Evolutionary conservation across 2,113 vertebrate genomes (phyloP).

Genomic region (Orientallactaga bullata): DNA sequence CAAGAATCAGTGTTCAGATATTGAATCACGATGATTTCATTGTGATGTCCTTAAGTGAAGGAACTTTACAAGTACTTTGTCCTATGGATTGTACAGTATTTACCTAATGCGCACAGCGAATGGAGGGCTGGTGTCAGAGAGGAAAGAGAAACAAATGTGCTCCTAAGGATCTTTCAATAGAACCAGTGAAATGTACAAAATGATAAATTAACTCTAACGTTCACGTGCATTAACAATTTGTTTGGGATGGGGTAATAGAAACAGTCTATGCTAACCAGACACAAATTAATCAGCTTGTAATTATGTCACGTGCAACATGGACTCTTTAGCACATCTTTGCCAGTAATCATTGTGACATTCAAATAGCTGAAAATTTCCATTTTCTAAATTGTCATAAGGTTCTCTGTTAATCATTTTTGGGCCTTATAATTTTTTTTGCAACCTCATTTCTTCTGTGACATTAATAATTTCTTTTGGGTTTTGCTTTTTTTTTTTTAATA

Average conservation of each 20-base stretch:
- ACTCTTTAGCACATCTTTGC: slow-evolving; percentile 61
- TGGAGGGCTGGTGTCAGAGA: slow-evolving; percentile 31
- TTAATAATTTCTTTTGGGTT: slow-evolving; percentile 76
- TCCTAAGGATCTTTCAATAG: slow-evolving; percentile 54
- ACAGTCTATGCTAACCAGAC: slow-evolving; percentile 53
- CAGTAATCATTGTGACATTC: slow-evolving; percentile 55
- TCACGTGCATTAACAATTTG: slow-evolving; percentile 72
- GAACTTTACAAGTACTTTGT: slow-evolving; percentile 51
- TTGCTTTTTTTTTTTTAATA: slow-evolving; percentile 57
- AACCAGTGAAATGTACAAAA: slow-evolving; percentile 70
- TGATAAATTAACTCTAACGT: slow-evolving; percentile 78
- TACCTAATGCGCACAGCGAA: not conserved
- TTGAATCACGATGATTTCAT: slow-evolving; percentile 59
- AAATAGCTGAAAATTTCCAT: slow-evolving; percentile 79
- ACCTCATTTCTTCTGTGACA: slow-evolving; percentile 75
- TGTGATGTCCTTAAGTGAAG: slow-evolving; percentile 23
- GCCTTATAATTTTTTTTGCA: slow-evolving; percentile 72
- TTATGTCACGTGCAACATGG: slow-evolving; percentile 52
- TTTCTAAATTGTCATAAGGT: slow-evolving; percentile 65
- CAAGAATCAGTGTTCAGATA: slow-evolving; percentile 41
- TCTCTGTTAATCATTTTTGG: slow-evolving; percentile 76
- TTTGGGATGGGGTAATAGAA: slow-evolving; percentile 37
- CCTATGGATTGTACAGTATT: slow-evolving; percentile 18
- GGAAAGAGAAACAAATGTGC: not conserved
- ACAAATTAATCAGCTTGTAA: slow-evolving; percentile 78